Conservation (phyloP, 2,888 invertebrate species). For the Epirrhoe alternata region DNA sequence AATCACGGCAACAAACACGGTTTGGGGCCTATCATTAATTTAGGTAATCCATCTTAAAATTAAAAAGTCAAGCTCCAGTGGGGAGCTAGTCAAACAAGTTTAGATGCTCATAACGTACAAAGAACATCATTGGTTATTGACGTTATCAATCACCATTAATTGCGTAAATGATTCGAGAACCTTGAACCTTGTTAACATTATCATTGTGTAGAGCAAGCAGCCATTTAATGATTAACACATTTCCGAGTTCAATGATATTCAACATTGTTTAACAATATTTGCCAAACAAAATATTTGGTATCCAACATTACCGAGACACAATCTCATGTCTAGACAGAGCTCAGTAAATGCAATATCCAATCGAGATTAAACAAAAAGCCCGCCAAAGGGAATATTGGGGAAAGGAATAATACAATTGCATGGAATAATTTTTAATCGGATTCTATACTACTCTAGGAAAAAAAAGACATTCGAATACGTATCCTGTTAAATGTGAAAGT, state of each 20-base stretch:
- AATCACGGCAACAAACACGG: too few species aligned
- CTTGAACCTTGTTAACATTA: constrained; percentile 55
- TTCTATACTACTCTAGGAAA: background rate
- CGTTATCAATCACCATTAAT: constrained; percentile 10
- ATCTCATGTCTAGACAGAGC: constrained; percentile 24
- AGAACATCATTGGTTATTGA: background rate
- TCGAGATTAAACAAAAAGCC: constrained; percentile 26
- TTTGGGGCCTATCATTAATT: too few species aligned
- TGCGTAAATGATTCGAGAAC: constrained; percentile 37
- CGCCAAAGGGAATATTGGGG: constrained; percentile 13
- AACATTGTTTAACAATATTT: constrained; percentile 13
- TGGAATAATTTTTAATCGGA: too few species aligned
- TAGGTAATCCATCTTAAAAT: too few species aligned
- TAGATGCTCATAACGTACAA: too few species aligned
- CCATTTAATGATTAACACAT: constrained; percentile 49
- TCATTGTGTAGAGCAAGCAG: constrained; percentile 45
- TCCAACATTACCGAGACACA: constrained; percentile 6
- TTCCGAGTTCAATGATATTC: constrained; percentile 44
- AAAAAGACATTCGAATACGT: background rate
- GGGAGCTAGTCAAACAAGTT: too few species aligned
- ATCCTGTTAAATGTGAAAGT: background rate
- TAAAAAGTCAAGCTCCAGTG: too few species aligned
- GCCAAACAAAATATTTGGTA: constrained; percentile 11
- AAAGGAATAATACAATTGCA: constrained; percentile 6
- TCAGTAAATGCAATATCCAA: constrained; percentile 20